Evolutionary conservation across 2,888 invertebrate genomes (phyloP).

Genomic region (Caradrina kadenii): DNA sequence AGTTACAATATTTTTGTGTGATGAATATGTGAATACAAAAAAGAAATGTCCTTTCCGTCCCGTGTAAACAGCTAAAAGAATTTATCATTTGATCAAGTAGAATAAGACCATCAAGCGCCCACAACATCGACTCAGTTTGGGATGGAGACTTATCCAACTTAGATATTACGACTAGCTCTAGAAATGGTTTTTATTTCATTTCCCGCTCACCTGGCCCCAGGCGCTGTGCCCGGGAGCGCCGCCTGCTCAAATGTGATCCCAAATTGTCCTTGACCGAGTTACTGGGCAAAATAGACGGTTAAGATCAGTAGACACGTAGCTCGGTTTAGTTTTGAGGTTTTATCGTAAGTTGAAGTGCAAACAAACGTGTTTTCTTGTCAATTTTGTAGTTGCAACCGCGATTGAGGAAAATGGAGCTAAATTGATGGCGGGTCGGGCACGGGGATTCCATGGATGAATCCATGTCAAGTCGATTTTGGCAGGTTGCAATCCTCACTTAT

Average conservation of each 20-base stretch:
- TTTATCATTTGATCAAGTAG: too few relatives aligned
- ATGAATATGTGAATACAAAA: too few relatives aligned
- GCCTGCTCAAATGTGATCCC: neutral
- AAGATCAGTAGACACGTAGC: neutral
- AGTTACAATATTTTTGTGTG: too few relatives aligned
- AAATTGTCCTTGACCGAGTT: constrained; percentile 45
- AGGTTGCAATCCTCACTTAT: too few relatives aligned
- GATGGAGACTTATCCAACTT: too few relatives aligned
- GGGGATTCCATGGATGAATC: neutral
- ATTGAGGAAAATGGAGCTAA: neutral
- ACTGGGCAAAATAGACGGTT: constrained; percentile 20
- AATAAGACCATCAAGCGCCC: too few relatives aligned
- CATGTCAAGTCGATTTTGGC: too few relatives aligned
- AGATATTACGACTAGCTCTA: neutral
- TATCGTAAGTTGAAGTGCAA: constrained; percentile 7
- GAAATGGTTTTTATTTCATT: neutral
- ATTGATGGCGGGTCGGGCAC: too few relatives aligned
- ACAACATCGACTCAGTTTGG: too few relatives aligned
- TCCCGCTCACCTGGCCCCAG: constrained; percentile 30
- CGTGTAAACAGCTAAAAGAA: too few relatives aligned
- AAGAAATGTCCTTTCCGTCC: too few relatives aligned
- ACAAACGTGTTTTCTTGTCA: constrained; percentile 12
- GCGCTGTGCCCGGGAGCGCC: constrained; percentile 10
- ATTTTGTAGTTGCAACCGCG: neutral
- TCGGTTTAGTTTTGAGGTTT: neutral